Evolutionary conservation across 2,888 invertebrate genomes (phyloP).

Genomic region (Cantharis rustica): DNA sequence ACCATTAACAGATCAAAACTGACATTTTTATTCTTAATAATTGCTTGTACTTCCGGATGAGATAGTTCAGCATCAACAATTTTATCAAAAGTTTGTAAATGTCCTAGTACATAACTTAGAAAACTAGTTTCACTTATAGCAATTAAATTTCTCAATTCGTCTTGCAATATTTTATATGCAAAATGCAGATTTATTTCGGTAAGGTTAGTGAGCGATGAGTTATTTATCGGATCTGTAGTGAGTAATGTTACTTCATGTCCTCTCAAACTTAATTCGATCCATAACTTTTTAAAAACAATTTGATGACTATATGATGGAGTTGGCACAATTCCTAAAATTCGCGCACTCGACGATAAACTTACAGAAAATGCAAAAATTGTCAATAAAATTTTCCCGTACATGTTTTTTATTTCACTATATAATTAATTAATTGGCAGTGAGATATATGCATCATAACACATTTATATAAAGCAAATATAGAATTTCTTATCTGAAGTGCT

Average conservation of each 20-base stretch:
- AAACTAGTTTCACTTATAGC: background rate
- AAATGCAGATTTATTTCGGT: slow-evolving; percentile 52
- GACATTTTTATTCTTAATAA: background rate
- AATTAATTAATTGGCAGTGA: background rate
- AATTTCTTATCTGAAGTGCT: background rate
- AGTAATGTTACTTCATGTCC: slow-evolving; percentile 58
- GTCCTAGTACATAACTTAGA: background rate
- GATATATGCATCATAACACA: too few species aligned
- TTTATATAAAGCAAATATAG: background rate
- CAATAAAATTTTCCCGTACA: background rate
- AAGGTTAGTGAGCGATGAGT: slow-evolving; percentile 48
- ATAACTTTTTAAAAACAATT: slow-evolving; percentile 54
- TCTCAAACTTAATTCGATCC: slow-evolving; percentile 52
- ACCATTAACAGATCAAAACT: background rate
- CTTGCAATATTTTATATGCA: background rate
- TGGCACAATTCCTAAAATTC: slow-evolving; percentile 55
- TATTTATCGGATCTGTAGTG: slow-evolving; percentile 54
- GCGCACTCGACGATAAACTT: slow-evolving; percentile 5
- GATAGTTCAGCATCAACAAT: background rate
- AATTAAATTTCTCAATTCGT: background rate
- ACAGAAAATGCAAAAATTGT: background rate
- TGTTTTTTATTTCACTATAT: background rate
- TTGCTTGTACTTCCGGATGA: background rate
- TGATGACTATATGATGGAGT: slow-evolving; percentile 59
- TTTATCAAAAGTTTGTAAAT: background rate